Evolutionary conservation across 2,797 vertebrate genomes (phyloP), one percentile per base, ranked within the genome.

Genomic region (Scleropages formosus): DNA sequence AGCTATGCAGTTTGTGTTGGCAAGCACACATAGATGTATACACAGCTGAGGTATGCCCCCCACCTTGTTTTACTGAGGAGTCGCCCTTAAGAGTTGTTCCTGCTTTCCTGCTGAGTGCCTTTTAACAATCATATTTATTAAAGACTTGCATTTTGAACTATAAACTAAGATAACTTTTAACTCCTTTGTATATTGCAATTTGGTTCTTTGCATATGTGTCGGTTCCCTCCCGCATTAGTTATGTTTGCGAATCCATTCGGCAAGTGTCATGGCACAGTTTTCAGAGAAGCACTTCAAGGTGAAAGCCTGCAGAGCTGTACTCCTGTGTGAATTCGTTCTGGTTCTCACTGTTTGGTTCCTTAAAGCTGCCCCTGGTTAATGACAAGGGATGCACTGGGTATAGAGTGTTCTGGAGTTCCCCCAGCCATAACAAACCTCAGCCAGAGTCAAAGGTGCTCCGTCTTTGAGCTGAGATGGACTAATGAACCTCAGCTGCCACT

Each of bases 391-490:
- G 78, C 86, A 84, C 87, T 84, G 89, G 87, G 90, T 84, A 84
- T 82, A 83, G 82, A 79, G 82, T 80, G 81, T 83, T 85, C 79
- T 79, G 73, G 78, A 75, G 87, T 87, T 87, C 84, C 85, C 78
- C 79, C 81, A 88, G 88, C 79, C 87, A 88, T 86, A 90, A 90
- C 85, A 90, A 77, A 86, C 86, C 87, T 0, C 64, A 80, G 87
- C 85, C 86, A 87, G 66, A 74, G 75, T 78, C 80, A 46, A 76
- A 62, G 15, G 75, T 87, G 83, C 27, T 47, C 20, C 72, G 3
- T 53, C 74, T 39, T 69, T 44, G 2, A 51, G 65, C 86, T 86
- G 83, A 87, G 86, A 80, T 80, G 77, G 12, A 66, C 79, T 90
- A 90, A 91, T 88, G 86, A 89, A 89, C 85, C 74, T 84, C 81